Base-by-base conservation (phyloP, 2,888 invertebrate species). In the Sarcophaga caerulescens region DNA sequence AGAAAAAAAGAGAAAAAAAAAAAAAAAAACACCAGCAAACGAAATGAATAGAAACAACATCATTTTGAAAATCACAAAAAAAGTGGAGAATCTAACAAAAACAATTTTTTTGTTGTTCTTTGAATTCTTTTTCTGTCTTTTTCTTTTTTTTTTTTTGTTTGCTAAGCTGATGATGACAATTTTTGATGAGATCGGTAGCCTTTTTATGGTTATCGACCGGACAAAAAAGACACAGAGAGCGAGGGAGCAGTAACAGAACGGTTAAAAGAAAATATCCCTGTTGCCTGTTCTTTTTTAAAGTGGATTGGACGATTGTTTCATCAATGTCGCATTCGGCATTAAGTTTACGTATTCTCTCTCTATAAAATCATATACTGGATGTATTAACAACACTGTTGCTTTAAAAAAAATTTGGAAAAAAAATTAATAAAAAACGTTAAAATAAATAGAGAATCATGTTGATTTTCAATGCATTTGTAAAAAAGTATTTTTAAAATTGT, bases 251-350 rank as follows among this genome's bases (percentile, higher is more conserved):
- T 1, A 0, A 35, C 35, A 1, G 35, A 10, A 1, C 35, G 35
- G 10, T 35, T 35, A 35, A 35, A 35, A 35, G 35, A 65, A 66
- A 68, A 81, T 78, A 85, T 70, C 81, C 79, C 81, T 86, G 81
- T 19, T 75, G 87, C 60, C 65, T 68, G 57, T 82, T 76, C 68
- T 74, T 59, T 59, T 4, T 44, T 35, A 19, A 47, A 60, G n/a
- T 10, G n/a, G 60, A 75, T 45, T 80, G 82, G 83, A 84, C 66
- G 82, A 88, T 89, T 87, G 89, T 88, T 89, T 89, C 87, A 87
- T 89, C 89, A 89, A 89, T 88, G 88, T 88, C 85, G 85, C 74
- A n/a, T n/a, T n/a, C n/a, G 79, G 81, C 77, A 81, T 80, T 81
- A 83, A 84, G 77, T 84, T 81, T 69, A 81, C 77, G 84, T 78